Base-by-base conservation (phyloP, 2,113 vertebrate species). In the Paedocypris sp. region DNA sequence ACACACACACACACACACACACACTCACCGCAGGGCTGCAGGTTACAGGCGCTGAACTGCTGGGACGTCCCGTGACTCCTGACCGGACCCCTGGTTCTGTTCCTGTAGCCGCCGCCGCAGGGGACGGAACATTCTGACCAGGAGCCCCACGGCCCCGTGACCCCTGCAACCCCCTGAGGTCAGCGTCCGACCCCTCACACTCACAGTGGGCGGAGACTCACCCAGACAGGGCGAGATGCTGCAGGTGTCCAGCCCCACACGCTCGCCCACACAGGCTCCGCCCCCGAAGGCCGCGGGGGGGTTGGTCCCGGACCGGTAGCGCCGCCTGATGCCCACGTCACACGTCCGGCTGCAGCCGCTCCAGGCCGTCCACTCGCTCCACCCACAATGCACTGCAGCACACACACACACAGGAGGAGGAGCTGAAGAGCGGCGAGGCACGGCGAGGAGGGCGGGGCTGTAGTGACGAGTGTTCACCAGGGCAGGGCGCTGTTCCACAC, bases 291-390 rank as follows among this genome's bases (percentile, higher is more conserved):
- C 79, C 4, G 80, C 73, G 0, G 80, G 73, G 0, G 87, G 87
- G 7, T 83, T 77, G 1, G 83, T 86, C 63, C 75, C 84, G 0
- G 86, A 85, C 2, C 88, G 83, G 76, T 86, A 91, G 10, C 86
- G 77, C 25, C 86, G 74, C 19, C 86, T 77, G 4, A 88, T 73
- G 1, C 90, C 91, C 23, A 93, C 86, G 0, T 92, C 79, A 42
- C 92, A 94, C 3, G 84, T 89, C 6, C 78, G 78, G 66, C 88
- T 93, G 68, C 90, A 93, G 3, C 69, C 4, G 6, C 87, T 90
- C 91, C 91, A 93, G 0, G 66, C 66, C 0, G 87, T 89, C 92
- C 92, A 93, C 43, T 72, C 77, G 66, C 88, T 91, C 91, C 90
- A 93, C 47, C 85, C 82, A 45, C 91, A 94, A 79, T 89, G 78